These are phyloP conservation scores for Electrophaes corylata DNA, from an alignment of 2,888 invertebrate genomes.

Conservation along the genomic window DNA sequence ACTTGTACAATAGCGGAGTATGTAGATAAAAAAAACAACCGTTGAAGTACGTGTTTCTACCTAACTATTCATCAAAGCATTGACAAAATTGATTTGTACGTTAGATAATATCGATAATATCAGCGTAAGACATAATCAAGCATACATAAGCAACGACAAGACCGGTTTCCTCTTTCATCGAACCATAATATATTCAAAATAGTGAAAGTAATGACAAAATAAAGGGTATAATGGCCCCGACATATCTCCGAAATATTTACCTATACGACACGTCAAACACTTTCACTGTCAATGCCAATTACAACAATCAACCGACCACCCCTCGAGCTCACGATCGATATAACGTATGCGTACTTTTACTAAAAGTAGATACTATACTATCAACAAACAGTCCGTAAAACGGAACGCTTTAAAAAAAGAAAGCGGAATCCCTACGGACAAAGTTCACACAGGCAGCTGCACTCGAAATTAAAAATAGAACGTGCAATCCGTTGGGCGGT, in stretches of 20 bases:
- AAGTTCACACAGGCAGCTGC: constrained; percentile 81
- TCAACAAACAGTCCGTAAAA: constrained; percentile 44
- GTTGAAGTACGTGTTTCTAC: background rate
- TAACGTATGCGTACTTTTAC: constrained; percentile 40
- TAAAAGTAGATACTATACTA: constrained; percentile 38
- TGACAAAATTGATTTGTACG: constrained; percentile 15
- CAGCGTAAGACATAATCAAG: constrained; percentile 19
- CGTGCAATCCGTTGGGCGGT: constrained; percentile 78
- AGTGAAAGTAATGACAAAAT: constrained; percentile 53
- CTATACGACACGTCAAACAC: constrained; percentile 55
- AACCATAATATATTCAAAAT: constrained; percentile 45
- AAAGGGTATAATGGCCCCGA: constrained; percentile 42
- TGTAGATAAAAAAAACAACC: background rate
- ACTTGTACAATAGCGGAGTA: background rate
- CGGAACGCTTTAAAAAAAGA: constrained; percentile 56
- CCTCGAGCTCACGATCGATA: constrained; percentile 53
- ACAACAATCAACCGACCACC: constrained; percentile 57
- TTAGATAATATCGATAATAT: constrained; percentile 31
- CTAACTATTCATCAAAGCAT: constrained; percentile 1
- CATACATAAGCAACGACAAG: constrained; percentile 24
- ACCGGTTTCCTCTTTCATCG: constrained; percentile 35
- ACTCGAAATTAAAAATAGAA: constrained; percentile 73
- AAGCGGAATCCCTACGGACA: constrained; percentile 68
- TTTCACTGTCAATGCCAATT: constrained; percentile 73
- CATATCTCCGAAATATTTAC: constrained; percentile 62